Base-by-base conservation (phyloP, 2,888 invertebrate genomes). In the Limnephilus marmoratus region DNA sequence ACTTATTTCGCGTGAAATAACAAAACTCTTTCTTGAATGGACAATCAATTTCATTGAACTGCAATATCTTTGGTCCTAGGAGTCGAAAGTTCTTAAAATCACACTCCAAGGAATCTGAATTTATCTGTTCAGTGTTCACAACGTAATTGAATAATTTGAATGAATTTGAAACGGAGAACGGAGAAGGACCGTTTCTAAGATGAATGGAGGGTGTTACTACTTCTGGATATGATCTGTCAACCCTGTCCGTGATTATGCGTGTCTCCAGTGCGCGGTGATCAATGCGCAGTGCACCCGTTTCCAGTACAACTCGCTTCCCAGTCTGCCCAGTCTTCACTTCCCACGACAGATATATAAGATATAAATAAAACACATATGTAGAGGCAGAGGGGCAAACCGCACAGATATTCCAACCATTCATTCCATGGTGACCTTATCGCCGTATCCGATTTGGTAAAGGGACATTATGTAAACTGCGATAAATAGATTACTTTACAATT, bases 341-440 rank as follows among this genome's bases (percentile, higher is more conserved):
- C 81, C 90, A 41, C 89, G 37, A n/a, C 89, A 41, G 83, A 82
- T 68, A 68, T 15, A 15, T 15, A 15, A 49, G 49, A 49, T 90
- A 90, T 90, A 90, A 90, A 90, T 90, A 90, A 45, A 90, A 34
- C 31, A 7, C 90, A 31, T 13, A 45, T 45, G 45, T 45, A 49
- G 15, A 3, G 49, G 49, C 83, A 45, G 83, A 83, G 90, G 90
- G 83, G 83, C 83, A 83, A 53, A 31, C 53, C 89, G 53, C 90
- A 7, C n/a, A 90, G 81, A 83, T 90, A 83, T 90, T 90, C 83
- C 90, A 90, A 83, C 81, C 90, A 81, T 81, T 37, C 81, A 90
- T 90, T 31, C 81, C 41, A 45, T 31, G 90, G 90, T 37, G 90
- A 81, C 81, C 90, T 88, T 88, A 88, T 88, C 88, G 31, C 88